Evolutionary conservation across 2,888 invertebrate genomes (phyloP), one percentile per base, ranked within the genome.

Genomic region (Pherbina coryleti): DNA sequence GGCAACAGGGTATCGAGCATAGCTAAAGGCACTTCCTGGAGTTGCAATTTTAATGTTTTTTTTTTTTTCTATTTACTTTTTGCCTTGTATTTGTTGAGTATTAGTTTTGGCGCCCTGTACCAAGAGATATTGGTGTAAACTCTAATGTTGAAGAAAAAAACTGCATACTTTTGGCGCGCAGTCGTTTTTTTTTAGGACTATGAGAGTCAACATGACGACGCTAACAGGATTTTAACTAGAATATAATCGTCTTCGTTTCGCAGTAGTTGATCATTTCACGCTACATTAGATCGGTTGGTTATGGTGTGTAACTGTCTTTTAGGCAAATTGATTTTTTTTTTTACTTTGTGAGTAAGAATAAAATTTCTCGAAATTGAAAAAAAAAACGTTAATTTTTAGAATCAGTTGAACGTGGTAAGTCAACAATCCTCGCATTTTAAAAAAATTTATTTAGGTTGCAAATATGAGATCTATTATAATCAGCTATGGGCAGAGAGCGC

Each of bases 191-290:
- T 66, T 67, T 9, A 44, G 9, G 31, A 34, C n/a, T 19, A 11
- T 67, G 44, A 11, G 28, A 60, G 11, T 67, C 9, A 9, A 67
- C n/a, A 44, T 19, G 22, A 22, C 19, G 34, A 37, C 22, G 37
- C 9, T 67, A 67, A 67, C 34, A 67, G 67, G 37, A 67, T 9
- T 67, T 67, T 67, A 67, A 67, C 67, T 67, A 67, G 67, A 44
- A 37, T 34, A 67, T 67, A 67, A 67, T 67, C 67, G 37, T 37
- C 44, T 67, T 37, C 67, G 67, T 67, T 67, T 31, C 67, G 67
- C 67, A 67, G 67, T 67, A 67, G 67, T 67, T 37, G 67, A 19
- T 34, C 11, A 67, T 67, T 67, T 67, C 67, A 67, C 44, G 67
- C 44, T 37, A 67, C n/a, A 44, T 67, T 37, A 44, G 66, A n/a